Percentiles rank a stretch among this genome's conserved stretches.
These are phyloP conservation scores for Pterostichus niger DNA, from an alignment of 2,888 invertebrate species.

Conservation along the genomic window DNA sequence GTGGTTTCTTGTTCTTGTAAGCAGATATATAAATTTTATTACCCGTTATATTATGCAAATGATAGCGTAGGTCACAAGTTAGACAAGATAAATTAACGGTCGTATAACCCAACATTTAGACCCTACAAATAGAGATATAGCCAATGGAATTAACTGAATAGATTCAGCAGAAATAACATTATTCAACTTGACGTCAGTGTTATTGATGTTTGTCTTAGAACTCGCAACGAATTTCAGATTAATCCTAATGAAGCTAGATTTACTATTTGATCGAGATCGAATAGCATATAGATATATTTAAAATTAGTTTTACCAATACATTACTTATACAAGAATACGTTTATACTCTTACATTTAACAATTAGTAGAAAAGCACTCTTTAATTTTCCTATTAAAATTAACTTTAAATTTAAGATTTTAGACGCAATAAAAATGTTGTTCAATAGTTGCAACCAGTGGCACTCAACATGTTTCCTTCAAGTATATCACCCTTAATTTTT, in stretches of 20 bases:
- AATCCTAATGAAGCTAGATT: not conserved
- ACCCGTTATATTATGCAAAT: conserved; percentile 1
- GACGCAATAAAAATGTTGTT: no score
- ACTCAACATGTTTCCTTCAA: no score
- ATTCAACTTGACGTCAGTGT: not conserved
- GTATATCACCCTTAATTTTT: no score
- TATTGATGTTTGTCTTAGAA: conserved; percentile 2
- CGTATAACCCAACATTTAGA: not conserved
- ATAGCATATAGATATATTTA: no score
- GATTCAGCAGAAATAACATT: not conserved
- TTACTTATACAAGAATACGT: no score
- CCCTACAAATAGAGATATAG: not conserved
- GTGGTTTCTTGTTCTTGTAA: not conserved
- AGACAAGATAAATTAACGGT: not conserved
- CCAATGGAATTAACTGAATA: conserved; percentile 2
- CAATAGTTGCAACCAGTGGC: no score
- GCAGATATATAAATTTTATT: not conserved
- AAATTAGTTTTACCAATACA: no score
- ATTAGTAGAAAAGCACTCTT: no score
- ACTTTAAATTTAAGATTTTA: no score
- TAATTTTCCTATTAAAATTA: no score
- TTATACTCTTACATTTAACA: no score
- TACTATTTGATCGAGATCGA: no score
- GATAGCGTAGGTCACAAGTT: not conserved
- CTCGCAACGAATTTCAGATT: not conserved